A percentile compares a stretch with the other conserved stretches of the same genome.
Evolutionary conservation across 2,888 invertebrate species (phyloP).

Genomic region (Habrosyne pyritoides): DNA sequence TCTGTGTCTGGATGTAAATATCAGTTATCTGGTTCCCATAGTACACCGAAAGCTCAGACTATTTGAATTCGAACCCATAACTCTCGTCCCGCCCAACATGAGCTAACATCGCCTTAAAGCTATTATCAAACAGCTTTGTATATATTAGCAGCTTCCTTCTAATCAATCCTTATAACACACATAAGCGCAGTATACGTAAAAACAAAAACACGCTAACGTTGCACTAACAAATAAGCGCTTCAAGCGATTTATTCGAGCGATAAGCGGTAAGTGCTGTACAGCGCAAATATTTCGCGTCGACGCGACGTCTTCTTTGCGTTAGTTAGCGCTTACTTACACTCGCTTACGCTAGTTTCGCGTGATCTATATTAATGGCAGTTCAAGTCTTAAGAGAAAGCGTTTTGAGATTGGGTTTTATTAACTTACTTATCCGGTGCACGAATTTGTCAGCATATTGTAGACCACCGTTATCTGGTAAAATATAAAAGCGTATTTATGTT

Average conservation of each 20-base stretch:
- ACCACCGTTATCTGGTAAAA: too few relatives aligned
- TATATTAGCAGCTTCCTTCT: slow-evolving; percentile 16
- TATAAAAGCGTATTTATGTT: too few relatives aligned
- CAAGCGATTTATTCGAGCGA: slow-evolving; percentile 54
- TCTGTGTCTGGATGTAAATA: too few relatives aligned
- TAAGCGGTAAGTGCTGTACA: slow-evolving; percentile 68
- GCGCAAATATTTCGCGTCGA: slow-evolving; percentile 66
- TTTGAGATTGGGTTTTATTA: neutral
- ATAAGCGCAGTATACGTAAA: slow-evolving; percentile 29
- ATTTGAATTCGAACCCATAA: too few relatives aligned
- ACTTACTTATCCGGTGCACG: too few relatives aligned
- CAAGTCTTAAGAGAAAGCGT: slow-evolving; percentile 9
- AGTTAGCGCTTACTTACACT: slow-evolving; percentile 70
- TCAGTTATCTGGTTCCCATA: too few relatives aligned
- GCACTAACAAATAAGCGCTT: slow-evolving; percentile 54
- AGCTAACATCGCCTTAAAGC: too few relatives aligned
- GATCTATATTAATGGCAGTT: slow-evolving; percentile 31
- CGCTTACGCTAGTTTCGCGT: slow-evolving; percentile 45
- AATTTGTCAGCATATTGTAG: too few relatives aligned
- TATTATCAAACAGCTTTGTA: neutral
- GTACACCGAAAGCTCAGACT: too few relatives aligned
- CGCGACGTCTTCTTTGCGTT: slow-evolving; percentile 65
- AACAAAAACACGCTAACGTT: slow-evolving; percentile 9
- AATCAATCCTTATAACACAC: slow-evolving; percentile 43
- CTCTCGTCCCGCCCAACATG: too few relatives aligned